Evolutionary conservation across 1,140 invertebrate genomes (phyloP), one percentile per base, ranked within the genome.

Genomic region (Anoplolepis gracilipes): DNA sequence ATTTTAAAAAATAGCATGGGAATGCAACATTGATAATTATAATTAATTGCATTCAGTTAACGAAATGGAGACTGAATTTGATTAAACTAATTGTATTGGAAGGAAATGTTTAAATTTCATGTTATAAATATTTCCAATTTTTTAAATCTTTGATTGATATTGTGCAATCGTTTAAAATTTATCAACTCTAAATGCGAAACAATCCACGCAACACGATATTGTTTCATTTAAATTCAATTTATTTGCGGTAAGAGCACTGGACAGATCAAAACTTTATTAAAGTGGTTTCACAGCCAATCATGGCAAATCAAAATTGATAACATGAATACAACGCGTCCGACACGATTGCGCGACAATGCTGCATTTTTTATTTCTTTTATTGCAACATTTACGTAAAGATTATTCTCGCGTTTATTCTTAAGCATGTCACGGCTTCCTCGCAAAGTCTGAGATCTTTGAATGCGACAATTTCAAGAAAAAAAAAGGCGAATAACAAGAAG

Each of bases 231-330:
- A 82, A 72, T 72, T 82, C 25, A 28, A 72, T 72, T 59, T 82
- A 62, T 76, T 78, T 79, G 64, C 22, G 77, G 64, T 55, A 69
- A 79, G 30, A 69, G 30, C 46, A 11, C 22, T 22, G 11, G n/a
- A 69, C n/a, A 25, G 13, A 78, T 69, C 30, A 55, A 55, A 79
- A 79, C 64, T 79, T 79, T 79, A 69, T 79, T 67, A 79, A 69
- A 79, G 22, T 22, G 30, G 33, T 55, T 69, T 69, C 46, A n/a
- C 16, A 36, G 69, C 5, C 77, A 79, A 79, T 79, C 42, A 69
- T 39, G 3, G 64, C 22, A 36, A 79, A 79, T 73, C n/a, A 61
- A 72, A 81, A 57, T 53, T 72, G 36, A 72, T 42, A 70, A 42
- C 22, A 57, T n/a, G 25, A 67, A 28, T 30, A 28, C 4, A 33